Conservation (phyloP, 1,140 invertebrate genomes). For the Psilanteris sp. region DNA sequence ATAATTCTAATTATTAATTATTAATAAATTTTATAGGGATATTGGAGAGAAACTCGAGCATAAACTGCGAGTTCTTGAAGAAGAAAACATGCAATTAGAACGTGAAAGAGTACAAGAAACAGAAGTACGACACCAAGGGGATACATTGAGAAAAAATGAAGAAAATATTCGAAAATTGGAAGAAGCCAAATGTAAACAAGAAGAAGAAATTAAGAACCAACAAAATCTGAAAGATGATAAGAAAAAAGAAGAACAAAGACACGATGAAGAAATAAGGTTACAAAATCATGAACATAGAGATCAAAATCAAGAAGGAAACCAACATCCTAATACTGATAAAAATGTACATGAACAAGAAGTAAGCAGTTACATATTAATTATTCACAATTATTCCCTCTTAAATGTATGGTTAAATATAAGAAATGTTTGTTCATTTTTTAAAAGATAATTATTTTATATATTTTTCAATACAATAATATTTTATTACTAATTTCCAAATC, state of each 20-base stretch:
- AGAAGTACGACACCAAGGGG: constrained; percentile 68
- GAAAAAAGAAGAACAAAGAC: constrained; percentile 63
- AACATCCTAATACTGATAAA: constrained; percentile 81
- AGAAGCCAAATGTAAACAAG: constrained; percentile 67
- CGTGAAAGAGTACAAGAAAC: constrained; percentile 76
- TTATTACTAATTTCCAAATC: too few species aligned
- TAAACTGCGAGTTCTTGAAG: constrained; percentile 80
- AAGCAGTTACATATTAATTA: too few species aligned
- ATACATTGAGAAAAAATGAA: constrained; percentile 75
- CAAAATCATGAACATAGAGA: constrained; percentile 67
- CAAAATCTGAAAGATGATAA: constrained; percentile 40
- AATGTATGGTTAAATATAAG: too few species aligned
- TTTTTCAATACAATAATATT: too few species aligned
- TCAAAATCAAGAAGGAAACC: constrained; percentile 76
- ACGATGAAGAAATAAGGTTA: constrained; percentile 66
- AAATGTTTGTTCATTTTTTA: too few species aligned
- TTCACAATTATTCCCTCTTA: too few species aligned
- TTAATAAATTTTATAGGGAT: too few species aligned
- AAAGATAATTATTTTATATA: too few species aligned
- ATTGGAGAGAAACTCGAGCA: constrained; percentile 81
- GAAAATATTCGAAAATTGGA: constrained; percentile 74
- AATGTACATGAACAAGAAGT: constrained; percentile 80
- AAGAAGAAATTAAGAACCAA: constrained; percentile 58
- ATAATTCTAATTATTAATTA: too few species aligned
- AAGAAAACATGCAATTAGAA: constrained; percentile 80